These are phyloP conservation scores for Oxycera nigricornis DNA, from an alignment of 2,888 invertebrate species.

Conservation along the genomic window DNA sequence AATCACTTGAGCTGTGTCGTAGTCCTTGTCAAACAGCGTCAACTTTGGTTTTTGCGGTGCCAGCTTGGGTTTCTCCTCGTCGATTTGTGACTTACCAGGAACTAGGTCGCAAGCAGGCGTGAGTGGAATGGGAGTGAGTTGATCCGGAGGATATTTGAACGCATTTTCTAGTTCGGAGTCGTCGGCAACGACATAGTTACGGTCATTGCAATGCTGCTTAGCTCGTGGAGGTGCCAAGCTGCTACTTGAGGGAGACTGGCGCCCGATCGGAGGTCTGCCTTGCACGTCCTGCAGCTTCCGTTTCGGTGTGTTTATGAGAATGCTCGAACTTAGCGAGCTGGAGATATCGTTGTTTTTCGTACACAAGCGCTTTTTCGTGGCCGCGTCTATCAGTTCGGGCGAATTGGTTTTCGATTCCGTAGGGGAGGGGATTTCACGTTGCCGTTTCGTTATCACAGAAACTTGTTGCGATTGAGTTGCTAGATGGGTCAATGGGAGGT, in stretches of 20 bases:
- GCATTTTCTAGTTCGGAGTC: neutral
- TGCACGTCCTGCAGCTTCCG: slow-evolving; percentile 39
- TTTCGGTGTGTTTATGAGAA: slow-evolving; percentile 49
- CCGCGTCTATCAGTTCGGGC: slow-evolving; percentile 53
- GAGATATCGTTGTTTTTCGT: slow-evolving; percentile 58
- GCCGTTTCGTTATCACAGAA: slow-evolving; percentile 48
- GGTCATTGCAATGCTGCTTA: slow-evolving; percentile 42
- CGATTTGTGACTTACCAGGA: neutral
- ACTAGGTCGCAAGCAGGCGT: slow-evolving; percentile 21
- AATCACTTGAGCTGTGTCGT: slow-evolving; percentile 42
- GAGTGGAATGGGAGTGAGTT: slow-evolving; percentile 37
- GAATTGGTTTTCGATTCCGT: slow-evolving; percentile 44
- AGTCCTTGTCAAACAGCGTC: slow-evolving; percentile 57
- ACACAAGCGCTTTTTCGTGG: slow-evolving; percentile 56
- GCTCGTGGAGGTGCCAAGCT: slow-evolving; percentile 18
- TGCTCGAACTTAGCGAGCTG: slow-evolving; percentile 60
- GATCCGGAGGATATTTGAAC: slow-evolving; percentile 15
- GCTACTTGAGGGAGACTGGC: neutral
- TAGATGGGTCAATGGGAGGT: neutral
- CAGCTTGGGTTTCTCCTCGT: neutral
- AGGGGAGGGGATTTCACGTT: slow-evolving; percentile 43
- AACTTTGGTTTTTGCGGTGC: slow-evolving; percentile 53
- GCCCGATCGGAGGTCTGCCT: neutral
- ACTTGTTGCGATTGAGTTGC: slow-evolving; percentile 28
- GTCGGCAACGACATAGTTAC: slow-evolving; percentile 9